Conservation (phyloP, 30 jellyfish, hydroid and myxozoan genomes). For the Hydra vulgaris region DNA sequence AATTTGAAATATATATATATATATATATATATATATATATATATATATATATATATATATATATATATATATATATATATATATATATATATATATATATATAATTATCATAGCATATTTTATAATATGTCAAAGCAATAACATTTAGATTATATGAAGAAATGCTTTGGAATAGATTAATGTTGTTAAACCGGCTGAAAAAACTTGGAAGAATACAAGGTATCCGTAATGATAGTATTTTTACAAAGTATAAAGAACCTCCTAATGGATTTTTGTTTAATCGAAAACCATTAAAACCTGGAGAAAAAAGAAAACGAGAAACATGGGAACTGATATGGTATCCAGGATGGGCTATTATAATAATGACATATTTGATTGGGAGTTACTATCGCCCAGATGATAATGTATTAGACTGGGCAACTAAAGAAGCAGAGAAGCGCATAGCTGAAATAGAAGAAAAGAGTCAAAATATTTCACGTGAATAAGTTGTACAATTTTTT, state of each 20-base stretch:
- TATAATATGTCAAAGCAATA: too few relatives aligned
- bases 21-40: too few relatives aligned
- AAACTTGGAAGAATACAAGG: neutral
- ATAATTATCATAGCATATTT: too few relatives aligned
- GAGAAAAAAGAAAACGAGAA: conserved; percentile 80
- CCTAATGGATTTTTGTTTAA: conserved; percentile 95
- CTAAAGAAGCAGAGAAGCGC: conserved; percentile 35
- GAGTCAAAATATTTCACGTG: neutral
- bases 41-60: too few relatives aligned
- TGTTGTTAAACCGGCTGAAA: neutral
- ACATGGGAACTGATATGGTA: conserved; percentile 81
- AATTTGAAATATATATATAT: too few relatives aligned
- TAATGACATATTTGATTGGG: conserved; percentile 18
- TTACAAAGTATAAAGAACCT: conserved; percentile 92
- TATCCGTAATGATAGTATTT: conserved; percentile 58
- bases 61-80: too few relatives aligned
- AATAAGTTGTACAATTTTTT: too few relatives aligned
- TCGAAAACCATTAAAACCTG: conserved; percentile 91
- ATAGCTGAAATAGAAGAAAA: conserved; percentile 45
- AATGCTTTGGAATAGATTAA: neutral
- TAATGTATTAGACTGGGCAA: conserved; percentile 25
- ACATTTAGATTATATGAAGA: neutral
- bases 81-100: too few relatives aligned
- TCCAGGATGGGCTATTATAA: conserved; percentile 52
- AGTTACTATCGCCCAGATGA: conserved; percentile 29